Percentiles rank a stretch among this genome's conserved stretches.
Conservation (phyloP, 37 sponge, comb jelly and placozoan species). For the Haliclona indistincta region DNA sequence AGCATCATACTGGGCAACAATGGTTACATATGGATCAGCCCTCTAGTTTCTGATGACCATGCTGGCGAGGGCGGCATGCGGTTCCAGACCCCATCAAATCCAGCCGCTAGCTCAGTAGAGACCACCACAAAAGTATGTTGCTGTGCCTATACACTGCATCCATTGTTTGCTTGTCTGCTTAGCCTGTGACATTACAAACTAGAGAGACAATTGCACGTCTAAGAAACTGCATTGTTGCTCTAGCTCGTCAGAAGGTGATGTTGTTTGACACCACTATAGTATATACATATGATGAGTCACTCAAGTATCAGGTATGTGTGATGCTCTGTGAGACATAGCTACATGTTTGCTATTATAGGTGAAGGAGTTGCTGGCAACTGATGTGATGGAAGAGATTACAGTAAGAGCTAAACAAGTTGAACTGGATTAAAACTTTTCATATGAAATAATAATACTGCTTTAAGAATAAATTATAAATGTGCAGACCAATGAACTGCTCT, state of each 20-base stretch:
- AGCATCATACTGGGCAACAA: conserved; percentile 93
- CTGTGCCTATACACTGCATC: background rate
- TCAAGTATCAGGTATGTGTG: conserved; percentile 72
- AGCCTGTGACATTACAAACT: conserved; percentile 65
- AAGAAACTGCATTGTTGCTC: conserved; percentile 88
- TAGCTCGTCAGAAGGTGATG: conserved; percentile 61
- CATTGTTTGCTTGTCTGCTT: background rate
- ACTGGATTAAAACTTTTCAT: no score
- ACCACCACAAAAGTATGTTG: conserved; percentile 17
- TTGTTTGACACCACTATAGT: conserved; percentile 93
- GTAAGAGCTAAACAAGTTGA: conserved; percentile 44
- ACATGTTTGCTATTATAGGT: conserved; percentile 32
- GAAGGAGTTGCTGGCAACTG: conserved; percentile 74
- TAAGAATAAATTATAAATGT: no score
- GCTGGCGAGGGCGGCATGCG: conserved; percentile 30
- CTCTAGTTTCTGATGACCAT: conserved; percentile 65
- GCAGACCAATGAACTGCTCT: no score
- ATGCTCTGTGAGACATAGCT: no score
- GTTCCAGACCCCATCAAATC: conserved; percentile 11
- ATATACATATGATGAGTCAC: conserved; percentile 89
- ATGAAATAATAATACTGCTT: no score
- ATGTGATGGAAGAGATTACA: conserved; percentile 75
- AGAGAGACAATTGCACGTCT: conserved; percentile 95
- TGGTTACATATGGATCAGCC: conserved; percentile 95
- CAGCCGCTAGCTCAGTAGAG: conserved; percentile 9